Base-by-base conservation (phyloP, 2,797 vertebrate species). In the Tapirus indicus region DNA sequence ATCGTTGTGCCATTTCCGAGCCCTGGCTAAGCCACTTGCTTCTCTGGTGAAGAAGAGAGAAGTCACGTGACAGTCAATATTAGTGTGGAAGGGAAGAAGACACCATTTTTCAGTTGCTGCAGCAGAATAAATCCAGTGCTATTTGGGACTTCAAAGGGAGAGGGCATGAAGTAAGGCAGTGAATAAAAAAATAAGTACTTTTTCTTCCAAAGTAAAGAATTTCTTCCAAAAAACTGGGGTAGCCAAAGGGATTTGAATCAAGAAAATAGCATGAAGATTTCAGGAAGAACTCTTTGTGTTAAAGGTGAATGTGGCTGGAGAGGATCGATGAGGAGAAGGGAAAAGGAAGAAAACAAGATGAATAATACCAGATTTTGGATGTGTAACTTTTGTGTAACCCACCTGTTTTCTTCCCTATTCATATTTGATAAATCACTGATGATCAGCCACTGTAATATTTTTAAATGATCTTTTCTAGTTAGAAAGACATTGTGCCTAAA, bases 221-320 rank as follows among this genome's bases (percentile, higher is more conserved):
- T 82, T 77, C 27, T 74, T 92, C 10, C 64, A 60, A 71, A 89
- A 77, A 54, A 23, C n/a, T 71, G 9, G 13, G 18, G 20, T 38
- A 83, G 56, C 25, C 44, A 84, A 74, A 68, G n/a, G n/a, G 18
- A 88, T 86, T 23, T 35, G 32, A 97, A 35, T 72, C 60, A 94
- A 80, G 32, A 62, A 91, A 97, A 94, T n/a, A 41, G 29, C 44
- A 60, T 35, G 7, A 88, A 11, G 69, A 93, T 77, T 89, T 92
- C 56, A 83, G 32, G 49, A 91, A 75, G 62, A 92, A 49, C 83
- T 77, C 9, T 83, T 88, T 60, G 13, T 92, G 41, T 58, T 83
- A 58, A 97, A 38, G 27, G 12, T 20, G 6, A 87, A 23, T 64
- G 14, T 82, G n/a, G 58, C 35, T 94, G 23, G 32, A 90, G 20